Base-by-base conservation (phyloP, 2,888 invertebrate genomes). In the Himalopsyche anomala region DNA sequence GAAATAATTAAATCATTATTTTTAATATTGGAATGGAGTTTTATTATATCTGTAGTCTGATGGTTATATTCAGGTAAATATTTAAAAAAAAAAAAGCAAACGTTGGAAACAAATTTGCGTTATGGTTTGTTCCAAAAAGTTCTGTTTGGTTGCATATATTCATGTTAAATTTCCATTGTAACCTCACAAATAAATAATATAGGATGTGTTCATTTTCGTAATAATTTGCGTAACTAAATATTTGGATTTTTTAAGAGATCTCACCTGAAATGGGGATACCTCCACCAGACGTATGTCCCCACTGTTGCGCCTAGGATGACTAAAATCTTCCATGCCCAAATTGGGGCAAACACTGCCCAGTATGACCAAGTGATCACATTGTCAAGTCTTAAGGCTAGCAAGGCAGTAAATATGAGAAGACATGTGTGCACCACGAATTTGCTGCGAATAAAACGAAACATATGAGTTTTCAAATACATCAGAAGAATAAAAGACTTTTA, bases 281-380 rank as follows among this genome's bases (percentile, higher is more conserved):
- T 95, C 96, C 98, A 98, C 98, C 99, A 99, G 28, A 99, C 96
- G 90, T 97, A 96, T 89, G 98, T 97, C 83, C 99, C 99, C 86
- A 98, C 95, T 81, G 96, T 95, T 74, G 99, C 98, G 87, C 99
- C 99, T 84, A 96, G 90, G 69, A 99, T 96, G 19, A 98, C 99
- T 91, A 98, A 94, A 88, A 95, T 94, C 91, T 99, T 99, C 98
- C 99, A 99, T 89, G 98, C 95, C 99, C 99, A 99, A 90, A 99
- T 96, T 83, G 99, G 99, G 36, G 97, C 95, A 92, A 99, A 99
- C 79, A 99, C 96, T 9, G 97, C 96, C 98, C 99, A 99, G 92
- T 96, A 99, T 81, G 97, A 98, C 97, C 98, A 98, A 90, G 96
- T 95, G 91, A 97, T 96, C 87, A 95, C 95, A 88, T 96, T 95